phyloP scores from a whole-genome alignment of 2,113 vertebrate genomes.

The Neofelis nebulosa region DNA sequence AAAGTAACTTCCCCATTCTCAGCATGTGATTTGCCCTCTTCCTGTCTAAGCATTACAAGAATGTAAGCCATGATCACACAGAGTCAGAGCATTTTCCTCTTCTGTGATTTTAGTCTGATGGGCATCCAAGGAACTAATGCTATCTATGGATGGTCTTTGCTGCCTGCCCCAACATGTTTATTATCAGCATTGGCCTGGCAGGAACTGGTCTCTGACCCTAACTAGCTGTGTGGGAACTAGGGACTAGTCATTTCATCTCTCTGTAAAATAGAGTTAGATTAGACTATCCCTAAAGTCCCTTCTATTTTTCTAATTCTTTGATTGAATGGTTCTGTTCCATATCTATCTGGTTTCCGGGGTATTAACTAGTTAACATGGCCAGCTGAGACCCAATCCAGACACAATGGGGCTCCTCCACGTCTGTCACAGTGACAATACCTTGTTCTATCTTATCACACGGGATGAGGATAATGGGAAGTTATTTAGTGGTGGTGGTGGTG shows the following conservation, averaged over 20 bases:
- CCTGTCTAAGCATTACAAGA: constrained; percentile 25
- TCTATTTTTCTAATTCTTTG: background rate
- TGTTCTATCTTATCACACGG: background rate
- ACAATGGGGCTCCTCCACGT: background rate
- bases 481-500: background rate
- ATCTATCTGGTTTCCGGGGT: background rate
- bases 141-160: background rate
- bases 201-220: constrained; percentile 23
- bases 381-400: background rate
- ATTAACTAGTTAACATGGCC: background rate
- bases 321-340: background rate
- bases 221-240: background rate
- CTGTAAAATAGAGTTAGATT: background rate
- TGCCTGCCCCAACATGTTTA: background rate
- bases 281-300: background rate
- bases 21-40: background rate
- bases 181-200: background rate
- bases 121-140: background rate
- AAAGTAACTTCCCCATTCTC: background rate
- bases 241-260: background rate
- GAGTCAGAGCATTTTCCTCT: background rate
- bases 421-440: background rate
- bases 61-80: background rate
- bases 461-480: background rate
- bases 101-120: background rate